Base-by-base conservation (phyloP, 2,888 invertebrate genomes). In the Celastrina argiolus region DNA sequence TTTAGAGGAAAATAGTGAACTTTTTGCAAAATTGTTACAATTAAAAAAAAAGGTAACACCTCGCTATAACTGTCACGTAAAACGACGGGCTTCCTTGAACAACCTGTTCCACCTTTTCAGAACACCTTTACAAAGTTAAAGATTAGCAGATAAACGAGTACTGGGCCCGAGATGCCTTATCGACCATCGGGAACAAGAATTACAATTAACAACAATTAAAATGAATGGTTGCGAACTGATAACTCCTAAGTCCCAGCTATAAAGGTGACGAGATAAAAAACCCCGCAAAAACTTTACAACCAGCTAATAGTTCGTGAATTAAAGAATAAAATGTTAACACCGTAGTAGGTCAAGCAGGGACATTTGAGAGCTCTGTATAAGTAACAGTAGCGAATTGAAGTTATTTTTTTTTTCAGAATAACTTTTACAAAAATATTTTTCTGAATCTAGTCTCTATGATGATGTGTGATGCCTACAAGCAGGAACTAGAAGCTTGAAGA, bases 211-310 rank as follows among this genome's bases (percentile, higher is more conserved):
- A 45, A 45, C 18, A 10, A 45, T 18, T 45, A 45, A 45, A 45
- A 18, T 45, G 8, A 45, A 45, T 45, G 28, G 28, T 28, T 28
- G 4, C 28, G 4, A 3, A 45, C n/a, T 45, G 18, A 18, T 8
- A 18, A 45, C 16, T 16, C 16, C 42, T 8, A 16, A 16, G 28
- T 28, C 4, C 28, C 6, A 18, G 16, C 42, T 45, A 45, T 16
- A 45, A 45, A 45, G 42, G 42, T 45, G 42, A 16, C 42, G 42
- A 45, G 42, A 45, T 45, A 45, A 18, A 45, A 45, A 45, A 16
- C 8, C 2, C 8, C 0, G 42, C 42, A 16, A 45, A 45, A 45
- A 45, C 16, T 45, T 8, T 2, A 45, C 16, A 45, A 16, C 42
- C n/a, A n/a, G n/a, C n/a, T n/a, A n/a, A n/a, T n/a, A n/a, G n/a